Conservation (phyloP, 1,140 invertebrate species). For the Lepidostoma basale region DNA sequence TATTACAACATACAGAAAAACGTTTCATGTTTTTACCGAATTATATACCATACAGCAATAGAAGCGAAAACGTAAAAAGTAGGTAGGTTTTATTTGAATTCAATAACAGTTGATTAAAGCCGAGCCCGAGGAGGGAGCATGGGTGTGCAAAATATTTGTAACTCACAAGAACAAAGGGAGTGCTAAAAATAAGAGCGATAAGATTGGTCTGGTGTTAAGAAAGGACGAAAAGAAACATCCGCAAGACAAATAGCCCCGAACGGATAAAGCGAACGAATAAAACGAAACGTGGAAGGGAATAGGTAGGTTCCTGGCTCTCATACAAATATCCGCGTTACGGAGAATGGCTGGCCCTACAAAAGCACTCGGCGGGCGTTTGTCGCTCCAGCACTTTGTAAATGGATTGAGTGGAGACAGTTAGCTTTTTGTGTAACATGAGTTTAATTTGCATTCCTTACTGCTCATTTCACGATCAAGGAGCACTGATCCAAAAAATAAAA, state of each 20-base stretch:
- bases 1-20: no score
- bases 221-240: not conserved
- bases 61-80: not conserved
- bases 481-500: no score
- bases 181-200: slow-evolving; percentile 7
- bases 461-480: no score
- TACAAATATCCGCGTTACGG: slow-evolving; percentile 3
- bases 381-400: no score
- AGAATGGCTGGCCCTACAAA: not conserved
- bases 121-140: not conserved
- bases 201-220: slow-evolving; percentile 5
- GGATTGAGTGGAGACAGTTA: no score
- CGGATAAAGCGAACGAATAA: slow-evolving; percentile 10
- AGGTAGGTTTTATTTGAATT: not conserved
- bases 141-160: slow-evolving; percentile 1
- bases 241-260: slow-evolving; percentile 6
- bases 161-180: slow-evolving; percentile 14
- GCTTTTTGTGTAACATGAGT: no score
- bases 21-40: no score
- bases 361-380: no score
- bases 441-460: no score
- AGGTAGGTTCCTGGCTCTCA: not conserved
- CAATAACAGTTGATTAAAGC: slow-evolving; percentile 15
- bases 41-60: no score
- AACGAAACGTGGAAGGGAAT: not conserved